Evolutionary conservation across 2,113 vertebrate species (phyloP).

Genomic region (Phyllopteryx taeniolatus): DNA sequence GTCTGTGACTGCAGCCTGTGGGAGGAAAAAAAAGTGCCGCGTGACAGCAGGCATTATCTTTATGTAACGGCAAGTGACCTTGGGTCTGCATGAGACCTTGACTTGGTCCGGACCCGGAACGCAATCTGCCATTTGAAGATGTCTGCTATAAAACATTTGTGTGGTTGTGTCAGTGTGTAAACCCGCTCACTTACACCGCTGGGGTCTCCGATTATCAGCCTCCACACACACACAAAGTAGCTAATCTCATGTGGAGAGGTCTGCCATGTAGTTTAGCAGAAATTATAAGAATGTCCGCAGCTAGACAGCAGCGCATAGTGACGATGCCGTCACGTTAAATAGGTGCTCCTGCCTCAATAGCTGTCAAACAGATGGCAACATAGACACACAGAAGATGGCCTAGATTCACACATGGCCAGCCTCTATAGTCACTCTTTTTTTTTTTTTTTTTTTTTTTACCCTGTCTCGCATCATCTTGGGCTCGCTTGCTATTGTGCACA

Average conservation of each 20-base stretch:
- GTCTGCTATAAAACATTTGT: neutral
- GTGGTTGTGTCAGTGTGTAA: slow-evolving; percentile 14
- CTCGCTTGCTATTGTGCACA: neutral
- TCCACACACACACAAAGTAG: neutral
- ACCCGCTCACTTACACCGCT: neutral
- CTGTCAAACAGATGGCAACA: slow-evolving; percentile 49
- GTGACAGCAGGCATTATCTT: too few relatives aligned
- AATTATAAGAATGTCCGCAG: slow-evolving; percentile 9
- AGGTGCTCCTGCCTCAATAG: slow-evolving; percentile 26
- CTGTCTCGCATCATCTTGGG: slow-evolving; percentile 9
- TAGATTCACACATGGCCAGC: slow-evolving; percentile 49
- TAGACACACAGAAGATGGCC: slow-evolving; percentile 47
- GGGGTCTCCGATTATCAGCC: slow-evolving; percentile 19
- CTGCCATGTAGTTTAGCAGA: slow-evolving; percentile 1
- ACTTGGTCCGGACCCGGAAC: neutral
- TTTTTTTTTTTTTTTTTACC: slow-evolving; percentile 1
- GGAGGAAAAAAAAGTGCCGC: too few relatives aligned
- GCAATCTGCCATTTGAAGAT: neutral
- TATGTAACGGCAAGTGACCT: too few relatives aligned
- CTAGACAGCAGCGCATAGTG: neutral
- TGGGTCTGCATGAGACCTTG: neutral
- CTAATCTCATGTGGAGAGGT: neutral
- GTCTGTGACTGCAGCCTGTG: too few relatives aligned
- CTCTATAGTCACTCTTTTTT: slow-evolving; percentile 5
- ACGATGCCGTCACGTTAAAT: slow-evolving; percentile 5